Conservation (phyloP, 2,888 invertebrate species). For the Orthosia gracilis region DNA sequence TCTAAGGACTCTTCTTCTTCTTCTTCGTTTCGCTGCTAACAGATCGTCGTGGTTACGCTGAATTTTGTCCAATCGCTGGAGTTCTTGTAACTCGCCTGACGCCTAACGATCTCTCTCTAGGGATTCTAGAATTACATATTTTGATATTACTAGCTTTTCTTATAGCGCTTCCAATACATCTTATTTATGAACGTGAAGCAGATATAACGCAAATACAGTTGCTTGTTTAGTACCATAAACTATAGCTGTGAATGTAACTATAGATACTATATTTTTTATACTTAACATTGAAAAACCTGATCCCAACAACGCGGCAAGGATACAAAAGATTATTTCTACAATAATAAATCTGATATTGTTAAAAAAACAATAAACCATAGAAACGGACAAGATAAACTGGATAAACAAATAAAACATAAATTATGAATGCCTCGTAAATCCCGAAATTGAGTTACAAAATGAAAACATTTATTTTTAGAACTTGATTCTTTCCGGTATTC, state of each 20-base stretch:
- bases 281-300: too few species aligned
- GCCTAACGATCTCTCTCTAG: too few species aligned
- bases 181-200: neutral
- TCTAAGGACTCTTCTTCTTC: too few species aligned
- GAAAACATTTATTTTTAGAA: neutral
- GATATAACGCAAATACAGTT: neutral
- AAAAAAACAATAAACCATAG: neutral
- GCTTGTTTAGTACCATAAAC: neutral
- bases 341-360: neutral
- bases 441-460: conserved; percentile 12
- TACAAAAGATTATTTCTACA: neutral
- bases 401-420: conserved; percentile 6
- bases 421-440: neutral
- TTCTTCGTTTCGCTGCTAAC: too few species aligned
- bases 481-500: neutral
- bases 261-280: neutral
- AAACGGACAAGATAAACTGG: conserved; percentile 2
- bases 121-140: neutral
- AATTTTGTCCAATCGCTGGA: too few species aligned
- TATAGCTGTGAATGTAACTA: neutral
- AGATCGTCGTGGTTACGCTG: too few species aligned
- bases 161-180: neutral
- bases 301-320: neutral
- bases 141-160: neutral
- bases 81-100: too few species aligned